Percentiles rank a stretch among this genome's conserved stretches.
These are phyloP conservation scores for Diorhabda sublineata DNA, from an alignment of 1,140 invertebrate species.

Conservation along the genomic window DNA sequence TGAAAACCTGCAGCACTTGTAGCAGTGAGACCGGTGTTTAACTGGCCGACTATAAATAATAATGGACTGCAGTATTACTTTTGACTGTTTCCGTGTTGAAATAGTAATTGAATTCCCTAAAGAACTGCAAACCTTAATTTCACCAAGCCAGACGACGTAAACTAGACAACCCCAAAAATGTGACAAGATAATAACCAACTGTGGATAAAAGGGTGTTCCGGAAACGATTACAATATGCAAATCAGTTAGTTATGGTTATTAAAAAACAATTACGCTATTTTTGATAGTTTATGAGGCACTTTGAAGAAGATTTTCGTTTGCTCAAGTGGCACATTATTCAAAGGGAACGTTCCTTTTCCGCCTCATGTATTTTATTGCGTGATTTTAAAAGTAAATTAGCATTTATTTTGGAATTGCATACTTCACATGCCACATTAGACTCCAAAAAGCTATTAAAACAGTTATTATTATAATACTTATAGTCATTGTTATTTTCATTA, in stretches of 20 bases:
- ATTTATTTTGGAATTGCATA: conserved; percentile 27
- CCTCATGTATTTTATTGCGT: conserved; percentile 29
- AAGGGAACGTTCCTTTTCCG: conserved; percentile 32
- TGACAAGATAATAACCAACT: background rate
- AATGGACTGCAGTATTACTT: conserved; percentile 18
- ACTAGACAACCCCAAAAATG: conserved; percentile 14
- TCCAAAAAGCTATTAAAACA: no score
- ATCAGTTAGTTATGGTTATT: conserved; percentile 11
- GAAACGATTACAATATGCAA: conserved; percentile 2
- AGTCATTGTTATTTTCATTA: no score
- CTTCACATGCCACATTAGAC: conserved; percentile 11
- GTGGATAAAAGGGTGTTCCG: conserved; percentile 7
- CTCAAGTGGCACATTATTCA: conserved; percentile 33
- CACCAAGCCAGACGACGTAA: background rate
- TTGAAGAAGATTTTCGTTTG: conserved; percentile 31
- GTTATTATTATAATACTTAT: no score
- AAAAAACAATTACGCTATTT: conserved; percentile 17
- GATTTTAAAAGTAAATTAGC: conserved; percentile 32
- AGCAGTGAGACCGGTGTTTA: background rate
- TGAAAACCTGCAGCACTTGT: background rate
- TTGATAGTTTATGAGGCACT: conserved; percentile 26
- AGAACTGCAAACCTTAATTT: conserved; percentile 7
- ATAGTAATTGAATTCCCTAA: conserved; percentile 17
- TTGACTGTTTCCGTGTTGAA: conserved; percentile 18
- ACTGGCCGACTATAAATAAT: conserved; percentile 8